Evolutionary conservation across 2,797 vertebrate genomes (phyloP).

Genomic region (Xenentodon cancila): DNA sequence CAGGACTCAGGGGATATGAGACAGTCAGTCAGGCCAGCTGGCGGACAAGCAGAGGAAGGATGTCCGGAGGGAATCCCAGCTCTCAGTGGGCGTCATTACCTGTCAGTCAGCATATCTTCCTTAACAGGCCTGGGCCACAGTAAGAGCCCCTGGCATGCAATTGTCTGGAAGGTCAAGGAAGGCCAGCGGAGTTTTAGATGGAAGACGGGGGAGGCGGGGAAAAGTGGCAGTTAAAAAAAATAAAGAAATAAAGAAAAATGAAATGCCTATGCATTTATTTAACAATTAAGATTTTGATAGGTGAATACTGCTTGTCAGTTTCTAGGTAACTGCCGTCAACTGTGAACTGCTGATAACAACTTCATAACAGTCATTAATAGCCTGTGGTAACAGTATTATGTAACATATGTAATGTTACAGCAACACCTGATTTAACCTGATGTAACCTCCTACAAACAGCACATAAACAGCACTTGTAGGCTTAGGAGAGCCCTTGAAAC

Average conservation of each 20-base stretch:
- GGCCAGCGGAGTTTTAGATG: slow-evolving; percentile 48
- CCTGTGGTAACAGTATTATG: too few relatives aligned
- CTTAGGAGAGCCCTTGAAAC: slow-evolving; percentile 16
- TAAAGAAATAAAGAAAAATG: slow-evolving; percentile 18
- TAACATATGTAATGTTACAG: neutral
- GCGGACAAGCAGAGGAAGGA: slow-evolving; percentile 34
- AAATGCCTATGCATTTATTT: neutral
- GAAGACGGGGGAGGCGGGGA: neutral
- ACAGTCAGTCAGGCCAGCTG: slow-evolving; percentile 26
- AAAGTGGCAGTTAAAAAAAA: slow-evolving; percentile 21
- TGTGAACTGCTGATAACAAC: neutral
- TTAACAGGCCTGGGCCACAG: slow-evolving; percentile 55
- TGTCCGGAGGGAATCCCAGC: slow-evolving; percentile 48
- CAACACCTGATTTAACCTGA: slow-evolving; percentile 13
- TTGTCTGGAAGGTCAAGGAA: slow-evolving; percentile 60
- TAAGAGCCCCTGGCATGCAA: slow-evolving; percentile 58
- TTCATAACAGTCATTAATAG: too few relatives aligned
- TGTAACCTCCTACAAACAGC: slow-evolving; percentile 16
- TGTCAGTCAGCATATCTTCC: slow-evolving; percentile 71
- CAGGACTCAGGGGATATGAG: slow-evolving; percentile 32
- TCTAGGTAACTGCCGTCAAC: neutral
- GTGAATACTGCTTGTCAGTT: too few relatives aligned
- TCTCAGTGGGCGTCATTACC: slow-evolving; percentile 73
- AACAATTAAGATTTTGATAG: too few relatives aligned
- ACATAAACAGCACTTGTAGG: slow-evolving; percentile 5